phyloP scores from a whole-genome alignment of 2,797 vertebrate species.

The Gastrophryne carolinensis region DNA sequence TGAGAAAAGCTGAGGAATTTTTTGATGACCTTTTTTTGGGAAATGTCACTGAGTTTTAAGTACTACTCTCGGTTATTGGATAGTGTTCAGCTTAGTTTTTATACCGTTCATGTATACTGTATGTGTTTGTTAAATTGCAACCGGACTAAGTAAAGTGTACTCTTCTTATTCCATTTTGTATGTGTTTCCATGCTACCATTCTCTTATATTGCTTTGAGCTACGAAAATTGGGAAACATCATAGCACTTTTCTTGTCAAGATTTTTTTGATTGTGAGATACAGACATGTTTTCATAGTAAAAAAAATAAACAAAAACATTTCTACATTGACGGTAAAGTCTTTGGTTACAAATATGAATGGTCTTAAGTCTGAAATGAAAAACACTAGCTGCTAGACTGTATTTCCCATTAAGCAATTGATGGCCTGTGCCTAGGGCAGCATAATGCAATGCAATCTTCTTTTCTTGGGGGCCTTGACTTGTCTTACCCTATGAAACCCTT shows the following conservation, averaged over 20 bases:
- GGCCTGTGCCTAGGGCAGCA: no score
- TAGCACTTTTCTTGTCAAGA: slow-evolving; percentile 23
- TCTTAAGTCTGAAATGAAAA: no score
- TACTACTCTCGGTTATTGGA: slow-evolving; percentile 65
- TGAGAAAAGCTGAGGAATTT: slow-evolving; percentile 66
- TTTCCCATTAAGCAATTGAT: no score
- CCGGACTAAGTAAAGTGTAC: slow-evolving; percentile 68
- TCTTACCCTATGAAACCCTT: no score
- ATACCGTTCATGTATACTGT: slow-evolving; percentile 65
- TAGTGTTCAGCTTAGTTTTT: slow-evolving; percentile 66
- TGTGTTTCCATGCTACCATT: slow-evolving; percentile 44
- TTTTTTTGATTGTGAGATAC: slow-evolving; percentile 40
- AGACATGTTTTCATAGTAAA: slow-evolving; percentile 47
- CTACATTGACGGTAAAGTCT: neutral
- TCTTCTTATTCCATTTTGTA: slow-evolving; percentile 60
- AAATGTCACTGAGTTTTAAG: slow-evolving; percentile 64
- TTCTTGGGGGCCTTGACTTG: no score
- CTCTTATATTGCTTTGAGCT: slow-evolving; percentile 32
- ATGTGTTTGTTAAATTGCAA: slow-evolving; percentile 70
- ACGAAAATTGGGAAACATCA: slow-evolving; percentile 20
- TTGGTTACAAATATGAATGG: neutral
- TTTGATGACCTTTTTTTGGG: slow-evolving; percentile 60
- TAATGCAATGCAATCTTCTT: no score
- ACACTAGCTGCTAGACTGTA: no score
- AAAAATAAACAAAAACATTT: slow-evolving; percentile 2